Evolutionary conservation across 2,113 vertebrate genomes (phyloP), one percentile per base, ranked within the genome.

Genomic region (Corydoras sp.): DNA sequence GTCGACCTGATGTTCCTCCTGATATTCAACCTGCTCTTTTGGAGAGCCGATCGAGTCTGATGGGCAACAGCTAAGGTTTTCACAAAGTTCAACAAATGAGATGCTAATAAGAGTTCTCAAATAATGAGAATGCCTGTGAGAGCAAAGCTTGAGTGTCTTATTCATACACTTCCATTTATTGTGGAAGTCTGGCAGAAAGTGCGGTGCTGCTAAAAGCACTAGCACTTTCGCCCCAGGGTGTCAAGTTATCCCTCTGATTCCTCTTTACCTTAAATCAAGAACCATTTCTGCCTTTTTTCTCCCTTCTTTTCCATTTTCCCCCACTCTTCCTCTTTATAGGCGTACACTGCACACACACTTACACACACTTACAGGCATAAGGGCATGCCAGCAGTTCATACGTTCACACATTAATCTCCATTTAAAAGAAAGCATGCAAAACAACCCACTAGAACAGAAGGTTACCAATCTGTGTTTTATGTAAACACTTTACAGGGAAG

Each of bases 221-320:
- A 18, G 60, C 69, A 58, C 77, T 81, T 59, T 71, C 74, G 74
- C 62, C 58, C 49, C 50, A 24, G 75, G 74, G 76, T 78, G 78
- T 66, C 64, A 77, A 68, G 65, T 84, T 84, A 86, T 81, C 76
- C 78, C 65, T 75, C 69, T 80, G 75, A 80, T 77, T 79, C 69
- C 80, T 79, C 63, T 75, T 84, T 77, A 89, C 78, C 81, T 87
- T 78, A 69, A 81, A 75, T 79, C 72, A 71, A 76, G 65, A 62
- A 83, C 73, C 65, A 12, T 78, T 60, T 68, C 60, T 68, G 11
- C 18, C 43, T 31, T 59, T 32, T 15, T 15, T 56, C 9, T 48
- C 49, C 58, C 24, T 9, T 30, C 30, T 10, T 30, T 14, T 12
- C 30, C 58, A 68, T 78, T 59, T 76, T 80, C 24, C 30, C 31